Evolutionary conservation across 2,113 vertebrate genomes (phyloP).

Genomic region (Vombatus ursinus): DNA sequence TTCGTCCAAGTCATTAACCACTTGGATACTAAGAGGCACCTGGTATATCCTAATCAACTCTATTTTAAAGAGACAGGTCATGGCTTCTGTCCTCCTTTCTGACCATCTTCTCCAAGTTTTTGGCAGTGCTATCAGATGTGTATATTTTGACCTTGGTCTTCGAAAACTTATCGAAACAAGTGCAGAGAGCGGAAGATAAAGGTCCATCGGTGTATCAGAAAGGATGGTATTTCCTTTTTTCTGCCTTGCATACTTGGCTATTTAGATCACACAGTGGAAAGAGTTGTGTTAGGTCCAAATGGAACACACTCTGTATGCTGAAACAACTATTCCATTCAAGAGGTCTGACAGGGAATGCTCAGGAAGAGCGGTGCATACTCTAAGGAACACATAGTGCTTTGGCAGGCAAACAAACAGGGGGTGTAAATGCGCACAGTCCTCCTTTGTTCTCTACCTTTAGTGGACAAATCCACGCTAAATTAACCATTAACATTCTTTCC

Average conservation of each 20-base stretch:
- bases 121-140: background rate
- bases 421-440: background rate
- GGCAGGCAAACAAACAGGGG: background rate
- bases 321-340: constrained; percentile 2
- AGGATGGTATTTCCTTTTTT: background rate
- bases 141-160: background rate
- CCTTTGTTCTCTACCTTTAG: background rate
- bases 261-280: background rate
- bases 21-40: constrained; percentile 31
- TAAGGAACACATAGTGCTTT: background rate
- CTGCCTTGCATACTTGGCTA: background rate
- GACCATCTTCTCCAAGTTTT: background rate
- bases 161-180: background rate
- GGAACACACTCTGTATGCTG: background rate
- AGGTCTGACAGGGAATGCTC: background rate
- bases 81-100: background rate
- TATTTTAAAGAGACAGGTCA: background rate
- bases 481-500: constrained; percentile 6
- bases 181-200: background rate
- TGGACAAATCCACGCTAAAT: background rate
- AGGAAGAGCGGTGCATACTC: background rate
- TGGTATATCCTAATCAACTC: background rate
- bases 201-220: background rate
- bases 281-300: background rate
- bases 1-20: constrained; percentile 30